Conservation (phyloP, 2,888 invertebrate species). For the Perdita meconis region DNA sequence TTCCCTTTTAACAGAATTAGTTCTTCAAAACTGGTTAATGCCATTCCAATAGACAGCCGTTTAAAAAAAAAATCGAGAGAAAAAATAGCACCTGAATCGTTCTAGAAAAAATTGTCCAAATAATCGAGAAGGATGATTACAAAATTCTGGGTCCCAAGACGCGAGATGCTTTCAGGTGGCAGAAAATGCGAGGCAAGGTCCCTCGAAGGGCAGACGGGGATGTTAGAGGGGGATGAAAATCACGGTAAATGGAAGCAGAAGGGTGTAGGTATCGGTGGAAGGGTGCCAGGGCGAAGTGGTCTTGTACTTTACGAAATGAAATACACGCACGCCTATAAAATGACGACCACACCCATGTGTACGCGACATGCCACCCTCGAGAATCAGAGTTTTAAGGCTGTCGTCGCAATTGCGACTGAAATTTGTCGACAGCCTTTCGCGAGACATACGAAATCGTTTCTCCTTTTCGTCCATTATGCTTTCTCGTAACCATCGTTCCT, state of each 20-base stretch:
- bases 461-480: neutral
- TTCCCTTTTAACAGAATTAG: too few relatives aligned
- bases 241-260: conserved; percentile 53
- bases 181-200: conserved; percentile 40
- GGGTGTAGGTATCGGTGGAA: conserved; percentile 38
- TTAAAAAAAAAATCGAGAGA: too few relatives aligned
- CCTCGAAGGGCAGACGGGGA: conserved; percentile 13
- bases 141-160: too few relatives aligned
- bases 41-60: too few relatives aligned
- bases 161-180: too few relatives aligned
- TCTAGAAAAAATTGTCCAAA: too few relatives aligned
- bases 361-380: conserved; percentile 16
- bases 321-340: conserved; percentile 68
- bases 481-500: neutral
- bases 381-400: neutral
- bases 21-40: too few relatives aligned
- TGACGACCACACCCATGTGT: conserved; percentile 61
- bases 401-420: conserved; percentile 23
- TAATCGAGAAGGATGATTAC: too few relatives aligned
- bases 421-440: conserved; percentile 14
- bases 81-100: too few relatives aligned
- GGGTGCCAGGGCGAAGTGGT: conserved; percentile 57
- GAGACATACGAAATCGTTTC: conserved; percentile 2
- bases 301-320: conserved; percentile 71
- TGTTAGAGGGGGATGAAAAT: conserved; percentile 40